phyloP scores from a whole-genome alignment of 2,113 vertebrate genomes.

The Odontesthes bonariensis region DNA sequence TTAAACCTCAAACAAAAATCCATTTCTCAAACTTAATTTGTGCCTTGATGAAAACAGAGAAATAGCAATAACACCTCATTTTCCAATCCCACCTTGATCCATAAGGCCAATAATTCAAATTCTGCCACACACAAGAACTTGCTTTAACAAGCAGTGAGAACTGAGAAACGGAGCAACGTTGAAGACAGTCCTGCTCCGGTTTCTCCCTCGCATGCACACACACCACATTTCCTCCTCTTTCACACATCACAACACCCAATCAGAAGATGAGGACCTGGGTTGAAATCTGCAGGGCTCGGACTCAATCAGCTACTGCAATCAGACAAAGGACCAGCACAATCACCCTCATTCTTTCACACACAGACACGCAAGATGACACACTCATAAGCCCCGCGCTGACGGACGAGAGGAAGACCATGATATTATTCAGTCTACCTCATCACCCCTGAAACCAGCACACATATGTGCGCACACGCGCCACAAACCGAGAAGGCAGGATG shows the following conservation, averaged over 20 bases:
- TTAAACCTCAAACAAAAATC: not conserved
- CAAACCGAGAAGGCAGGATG: slow-evolving; percentile 54
- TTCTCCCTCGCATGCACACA: slow-evolving; percentile 3
- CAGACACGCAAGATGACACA: slow-evolving; percentile 39
- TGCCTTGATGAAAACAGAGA: not conserved
- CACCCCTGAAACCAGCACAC: slow-evolving; percentile 66
- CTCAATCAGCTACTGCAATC: slow-evolving; percentile 78
- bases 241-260: slow-evolving; percentile 72
- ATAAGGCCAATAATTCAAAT: not conserved
- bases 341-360: slow-evolving; percentile 17
- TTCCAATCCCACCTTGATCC: not conserved
- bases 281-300: slow-evolving; percentile 67
- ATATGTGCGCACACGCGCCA: slow-evolving; percentile 16
- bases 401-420: slow-evolving; percentile 72
- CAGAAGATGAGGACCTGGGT: slow-evolving; percentile 71
- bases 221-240: slow-evolving; percentile 33
- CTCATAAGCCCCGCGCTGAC: slow-evolving; percentile 61
- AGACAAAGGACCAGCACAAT: slow-evolving; percentile 56
- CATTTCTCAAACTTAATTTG: not conserved
- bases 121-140: not conserved
- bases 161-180: slow-evolving; percentile 16
- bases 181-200: slow-evolving; percentile 18
- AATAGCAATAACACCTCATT: not conserved
- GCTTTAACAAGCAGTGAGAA: slow-evolving; percentile 18
- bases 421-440: slow-evolving; percentile 78